Percentiles rank a stretch among this genome's conserved stretches.
Evolutionary conservation across 2,113 vertebrate species (phyloP).

Genomic region (Macheiramphus alcinus): DNA sequence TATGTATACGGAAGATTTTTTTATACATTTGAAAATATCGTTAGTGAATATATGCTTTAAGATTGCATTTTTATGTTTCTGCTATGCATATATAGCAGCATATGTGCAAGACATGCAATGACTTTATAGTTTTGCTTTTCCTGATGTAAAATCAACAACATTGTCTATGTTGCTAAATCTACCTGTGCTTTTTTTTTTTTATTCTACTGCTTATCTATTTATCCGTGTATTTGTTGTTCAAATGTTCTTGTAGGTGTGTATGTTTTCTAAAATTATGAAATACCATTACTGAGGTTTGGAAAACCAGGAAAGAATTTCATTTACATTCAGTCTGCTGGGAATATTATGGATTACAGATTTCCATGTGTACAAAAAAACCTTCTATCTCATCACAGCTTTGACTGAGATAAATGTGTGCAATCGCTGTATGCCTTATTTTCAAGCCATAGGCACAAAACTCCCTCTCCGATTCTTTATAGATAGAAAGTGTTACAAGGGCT

Average conservation of each 20-base stretch:
- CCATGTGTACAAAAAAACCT: neutral
- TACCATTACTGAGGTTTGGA: neutral
- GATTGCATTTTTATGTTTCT: neutral
- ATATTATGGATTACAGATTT: neutral
- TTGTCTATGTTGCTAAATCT: neutral
- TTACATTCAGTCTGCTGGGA: neutral
- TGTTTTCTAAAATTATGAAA: neutral
- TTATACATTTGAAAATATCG: neutral
- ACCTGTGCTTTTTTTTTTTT: neutral
- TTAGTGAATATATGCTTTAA: neutral
- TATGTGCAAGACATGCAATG: neutral
- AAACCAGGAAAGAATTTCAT: neutral
- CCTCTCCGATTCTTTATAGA: neutral
- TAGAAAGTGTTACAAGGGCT: slow-evolving; percentile 1
- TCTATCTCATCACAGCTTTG: neutral
- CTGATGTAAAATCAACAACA: neutral
- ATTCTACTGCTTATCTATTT: neutral
- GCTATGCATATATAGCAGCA: neutral
- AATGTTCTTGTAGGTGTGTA: neutral
- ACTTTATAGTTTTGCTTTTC: neutral
- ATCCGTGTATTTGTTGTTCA: neutral
- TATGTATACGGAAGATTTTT: neutral
- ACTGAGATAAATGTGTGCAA: slow-evolving; percentile 5
- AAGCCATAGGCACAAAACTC: slow-evolving; percentile 16
- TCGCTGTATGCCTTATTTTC: neutral